phyloP scores from a whole-genome alignment of 2,113 vertebrate genomes.

The Boulengeromyrus knoepffleri region DNA sequence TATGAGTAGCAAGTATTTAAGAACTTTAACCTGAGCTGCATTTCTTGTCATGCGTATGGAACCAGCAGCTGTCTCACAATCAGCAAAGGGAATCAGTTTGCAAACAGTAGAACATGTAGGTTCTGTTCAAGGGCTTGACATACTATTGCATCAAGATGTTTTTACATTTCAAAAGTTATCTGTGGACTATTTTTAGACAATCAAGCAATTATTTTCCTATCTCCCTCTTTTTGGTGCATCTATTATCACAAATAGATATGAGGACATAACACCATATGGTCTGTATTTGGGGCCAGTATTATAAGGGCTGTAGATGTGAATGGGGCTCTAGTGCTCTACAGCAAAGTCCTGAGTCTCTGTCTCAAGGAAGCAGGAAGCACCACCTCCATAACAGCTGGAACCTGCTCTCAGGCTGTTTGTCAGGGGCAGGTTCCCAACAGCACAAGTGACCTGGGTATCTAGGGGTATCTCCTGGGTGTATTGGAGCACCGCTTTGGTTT shows the following conservation, averaged over 20 bases:
- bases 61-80: neutral
- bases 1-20: neutral
- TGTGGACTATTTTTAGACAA: neutral
- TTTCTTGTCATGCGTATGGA: neutral
- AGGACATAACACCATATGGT: neutral
- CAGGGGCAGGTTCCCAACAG: neutral
- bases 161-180: neutral
- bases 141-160: neutral
- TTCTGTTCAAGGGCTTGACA: neutral
- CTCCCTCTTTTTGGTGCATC: neutral
- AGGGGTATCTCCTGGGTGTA: neutral
- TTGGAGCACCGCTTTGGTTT: neutral
- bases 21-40: neutral
- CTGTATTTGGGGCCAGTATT: neutral
- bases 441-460: neutral
- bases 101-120: neutral
- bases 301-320: neutral
- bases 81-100: neutral
- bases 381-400: neutral
- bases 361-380: neutral
- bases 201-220: neutral
- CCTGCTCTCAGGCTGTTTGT: neutral
- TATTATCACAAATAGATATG: neutral
- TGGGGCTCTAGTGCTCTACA: neutral
- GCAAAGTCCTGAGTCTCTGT: neutral